Percentiles rank a stretch among this genome's conserved stretches.
Evolutionary conservation across 2,888 invertebrate genomes (phyloP).

Genomic region (Oxycera nigricornis): DNA sequence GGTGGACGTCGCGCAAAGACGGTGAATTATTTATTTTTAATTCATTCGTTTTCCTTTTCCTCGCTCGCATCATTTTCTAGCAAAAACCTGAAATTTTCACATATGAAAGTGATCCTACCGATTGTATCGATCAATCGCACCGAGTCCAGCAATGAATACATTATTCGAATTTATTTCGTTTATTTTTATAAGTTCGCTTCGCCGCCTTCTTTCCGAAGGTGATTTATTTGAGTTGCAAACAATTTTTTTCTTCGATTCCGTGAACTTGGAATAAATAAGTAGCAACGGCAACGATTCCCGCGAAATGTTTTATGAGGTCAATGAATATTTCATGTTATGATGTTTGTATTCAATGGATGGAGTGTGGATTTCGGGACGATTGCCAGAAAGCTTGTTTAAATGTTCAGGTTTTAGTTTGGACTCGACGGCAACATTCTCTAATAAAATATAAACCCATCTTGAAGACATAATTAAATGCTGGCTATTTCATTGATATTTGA

Average conservation of each 20-base stretch:
- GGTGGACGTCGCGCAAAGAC: no score
- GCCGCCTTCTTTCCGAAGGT: background rate
- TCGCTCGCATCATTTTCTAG: background rate
- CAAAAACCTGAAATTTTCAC: constrained; percentile 1
- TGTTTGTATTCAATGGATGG: background rate
- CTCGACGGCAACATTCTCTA: no score
- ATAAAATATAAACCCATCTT: no score
- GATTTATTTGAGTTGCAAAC: background rate
- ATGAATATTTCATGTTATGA: background rate
- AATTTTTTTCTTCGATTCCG: background rate
- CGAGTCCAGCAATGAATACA: background rate
- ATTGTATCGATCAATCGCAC: constrained; percentile 2
- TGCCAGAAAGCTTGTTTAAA: background rate
- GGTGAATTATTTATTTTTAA: no score
- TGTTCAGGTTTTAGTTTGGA: background rate
- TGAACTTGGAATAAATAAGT: constrained; percentile 11
- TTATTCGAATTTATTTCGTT: constrained; percentile 8
- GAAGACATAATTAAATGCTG: no score
- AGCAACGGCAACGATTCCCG: background rate
- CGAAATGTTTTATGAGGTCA: background rate
- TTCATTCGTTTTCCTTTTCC: background rate
- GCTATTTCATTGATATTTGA: no score
- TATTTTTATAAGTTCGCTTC: no score
- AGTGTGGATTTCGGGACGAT: background rate
- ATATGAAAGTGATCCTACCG: constrained; percentile 9